These are phyloP conservation scores for Aplidium turbinatum DNA, from an alignment of 23 tunicate genomes.

Conservation along the genomic window DNA sequence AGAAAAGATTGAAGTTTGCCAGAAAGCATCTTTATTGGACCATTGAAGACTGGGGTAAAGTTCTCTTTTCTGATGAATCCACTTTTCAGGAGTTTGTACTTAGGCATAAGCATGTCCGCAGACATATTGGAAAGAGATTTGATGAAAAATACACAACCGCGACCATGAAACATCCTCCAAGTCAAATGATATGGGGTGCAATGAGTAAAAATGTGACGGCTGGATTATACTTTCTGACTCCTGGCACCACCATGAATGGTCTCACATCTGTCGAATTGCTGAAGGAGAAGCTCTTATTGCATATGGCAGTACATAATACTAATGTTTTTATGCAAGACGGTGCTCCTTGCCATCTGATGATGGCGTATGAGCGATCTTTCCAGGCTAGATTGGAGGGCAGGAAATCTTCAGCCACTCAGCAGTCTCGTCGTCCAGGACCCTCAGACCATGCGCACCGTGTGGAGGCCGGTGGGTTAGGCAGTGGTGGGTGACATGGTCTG, in stretches of 20 bases:
- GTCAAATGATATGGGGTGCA: constrained; percentile 34
- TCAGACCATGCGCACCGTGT: too few species aligned
- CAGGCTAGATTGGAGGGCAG: too few species aligned
- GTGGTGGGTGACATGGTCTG: too few species aligned
- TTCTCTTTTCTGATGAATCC: constrained; percentile 26
- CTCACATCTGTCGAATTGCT: constrained; percentile 19
- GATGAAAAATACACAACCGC: constrained; percentile 16
- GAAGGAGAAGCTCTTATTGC: constrained; percentile 23
- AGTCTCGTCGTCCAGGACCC: too few species aligned
- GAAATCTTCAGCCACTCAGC: too few species aligned
- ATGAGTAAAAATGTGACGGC: constrained; percentile 14
- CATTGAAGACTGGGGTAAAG: constrained; percentile 16
- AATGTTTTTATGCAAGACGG: constrained; percentile 25
- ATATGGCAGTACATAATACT: constrained; percentile 25
- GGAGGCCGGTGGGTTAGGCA: too few species aligned
- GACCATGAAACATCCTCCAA: constrained; percentile 34
- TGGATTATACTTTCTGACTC: constrained; percentile 3
- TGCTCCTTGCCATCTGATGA: constrained; percentile 20
- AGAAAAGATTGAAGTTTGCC: constrained; percentile 19
- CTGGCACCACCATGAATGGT: constrained; percentile 33
- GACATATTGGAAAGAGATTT: constrained; percentile 21
- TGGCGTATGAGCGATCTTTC: too few species aligned
- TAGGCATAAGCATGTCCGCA: constrained; percentile 23
- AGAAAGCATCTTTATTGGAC: constrained; percentile 22
- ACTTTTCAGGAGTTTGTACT: constrained; percentile 26